A percentile compares a stretch with the other conserved stretches of the same genome.
Conservation (phyloP, 2,797 vertebrate species). For the Gouania willdenowi region DNA sequence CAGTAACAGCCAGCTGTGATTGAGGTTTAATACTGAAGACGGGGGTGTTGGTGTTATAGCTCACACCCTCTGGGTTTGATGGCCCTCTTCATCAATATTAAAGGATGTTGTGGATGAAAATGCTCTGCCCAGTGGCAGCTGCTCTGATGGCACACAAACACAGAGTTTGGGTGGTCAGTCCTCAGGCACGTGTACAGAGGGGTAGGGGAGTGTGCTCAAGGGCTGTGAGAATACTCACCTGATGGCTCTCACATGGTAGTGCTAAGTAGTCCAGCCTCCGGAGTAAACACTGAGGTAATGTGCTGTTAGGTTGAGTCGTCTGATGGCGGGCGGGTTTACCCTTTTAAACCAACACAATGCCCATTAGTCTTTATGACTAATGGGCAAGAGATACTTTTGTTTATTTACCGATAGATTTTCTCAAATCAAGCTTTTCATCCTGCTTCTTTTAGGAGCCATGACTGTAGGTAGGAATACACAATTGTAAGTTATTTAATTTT, state of each 20-base stretch:
- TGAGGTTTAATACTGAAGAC: slow-evolving; percentile 21
- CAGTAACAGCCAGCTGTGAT: slow-evolving; percentile 46
- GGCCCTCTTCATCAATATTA: slow-evolving; percentile 20
- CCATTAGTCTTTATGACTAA: too few relatives aligned
- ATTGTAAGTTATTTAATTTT: too few relatives aligned
- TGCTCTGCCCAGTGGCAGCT: slow-evolving; percentile 17
- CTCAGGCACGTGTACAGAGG: not conserved
- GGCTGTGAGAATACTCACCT: slow-evolving; percentile 41
- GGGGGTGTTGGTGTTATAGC: slow-evolving; percentile 9
- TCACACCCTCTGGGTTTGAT: not conserved
- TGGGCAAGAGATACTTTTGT: too few relatives aligned
- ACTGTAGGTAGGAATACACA: too few relatives aligned
- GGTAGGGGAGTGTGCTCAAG: slow-evolving; percentile 13
- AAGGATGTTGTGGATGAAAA: slow-evolving; percentile 19
- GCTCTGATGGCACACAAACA: slow-evolving; percentile 21
- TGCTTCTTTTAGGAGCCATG: too few relatives aligned
- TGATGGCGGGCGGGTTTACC: too few relatives aligned
- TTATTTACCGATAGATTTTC: too few relatives aligned
- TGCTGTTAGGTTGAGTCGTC: slow-evolving; percentile 10
- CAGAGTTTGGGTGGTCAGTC: slow-evolving; percentile 38
- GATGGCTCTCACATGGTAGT: slow-evolving; percentile 24
- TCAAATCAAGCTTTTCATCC: too few relatives aligned
- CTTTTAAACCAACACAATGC: too few relatives aligned
- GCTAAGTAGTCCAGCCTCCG: slow-evolving; percentile 36
- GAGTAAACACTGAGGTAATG: slow-evolving; percentile 43